phyloP scores from a whole-genome alignment of 2,888 invertebrate genomes.

The Cantharis nigra region DNA sequence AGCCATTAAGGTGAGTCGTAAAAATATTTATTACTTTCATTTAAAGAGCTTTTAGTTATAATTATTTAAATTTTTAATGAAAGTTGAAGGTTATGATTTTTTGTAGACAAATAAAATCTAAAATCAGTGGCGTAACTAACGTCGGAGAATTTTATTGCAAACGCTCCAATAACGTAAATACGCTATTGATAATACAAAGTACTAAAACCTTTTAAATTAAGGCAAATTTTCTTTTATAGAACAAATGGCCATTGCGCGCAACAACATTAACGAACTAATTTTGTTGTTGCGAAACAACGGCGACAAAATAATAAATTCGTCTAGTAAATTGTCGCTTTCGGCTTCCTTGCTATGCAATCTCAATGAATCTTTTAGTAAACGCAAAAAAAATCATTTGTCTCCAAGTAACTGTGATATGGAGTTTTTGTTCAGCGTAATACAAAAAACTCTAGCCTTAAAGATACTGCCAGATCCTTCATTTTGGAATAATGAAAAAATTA shows the following conservation, averaged over 20 bases:
- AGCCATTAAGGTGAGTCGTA: not conserved
- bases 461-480: constrained; percentile 49
- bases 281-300: constrained; percentile 61
- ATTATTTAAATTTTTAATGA: not conserved
- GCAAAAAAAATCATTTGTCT: constrained; percentile 51
- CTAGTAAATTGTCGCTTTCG: constrained; percentile 62
- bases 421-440: constrained; percentile 66
- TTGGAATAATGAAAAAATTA: constrained; percentile 44
- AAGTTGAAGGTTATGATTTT: not conserved
- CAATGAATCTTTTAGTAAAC: constrained; percentile 64
- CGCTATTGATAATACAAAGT: not conserved
- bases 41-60: not conserved
- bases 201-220: not conserved
- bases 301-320: constrained; percentile 62
- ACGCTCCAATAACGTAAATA: not conserved
- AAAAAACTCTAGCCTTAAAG: constrained; percentile 64
- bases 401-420: constrained; percentile 61
- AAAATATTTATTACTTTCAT: not conserved
- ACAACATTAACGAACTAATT: constrained; percentile 54
- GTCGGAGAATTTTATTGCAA: not conserved
- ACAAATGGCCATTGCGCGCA: constrained; percentile 33
- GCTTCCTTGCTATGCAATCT: constrained; percentile 59
- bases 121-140: not conserved
- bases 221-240: constrained; percentile 4
- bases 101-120: not conserved